Base-by-base conservation (phyloP, 1,140 invertebrate genomes). In the Hermetia illucens region DNA sequence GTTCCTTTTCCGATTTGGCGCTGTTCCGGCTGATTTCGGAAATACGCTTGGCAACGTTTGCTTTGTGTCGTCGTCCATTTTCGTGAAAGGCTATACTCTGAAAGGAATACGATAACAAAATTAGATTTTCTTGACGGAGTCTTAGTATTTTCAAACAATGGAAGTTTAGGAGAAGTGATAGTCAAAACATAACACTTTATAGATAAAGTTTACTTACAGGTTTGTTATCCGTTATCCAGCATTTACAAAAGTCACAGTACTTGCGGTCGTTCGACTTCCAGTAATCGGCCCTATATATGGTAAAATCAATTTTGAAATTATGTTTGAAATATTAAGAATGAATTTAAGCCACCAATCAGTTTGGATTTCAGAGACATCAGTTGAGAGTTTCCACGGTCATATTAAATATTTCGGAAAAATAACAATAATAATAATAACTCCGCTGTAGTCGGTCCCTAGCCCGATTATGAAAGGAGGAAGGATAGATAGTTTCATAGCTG, bases 141-240 rank as follows among this genome's bases (percentile, higher is more conserved):
- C 8, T 25, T 8, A 25, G 8, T 25, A n/a, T 8, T 25, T n/a
- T n/a, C 8, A n/a, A n/a, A n/a, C n/a, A n/a, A n/a, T n/a, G n/a
- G n/a, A n/a, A n/a, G n/a, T 20, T 8, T 9, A 8, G 36, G 16
- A 30, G 17, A 16, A 34, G 17, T 25, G 8, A 35, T 19, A 36
- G 5, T 17, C 15, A 27, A 4, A 33, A n/a, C n/a, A 36, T 9
- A 33, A 31, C 36, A n/a, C 12, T 32, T n/a, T 17, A 18, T 16
- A 35, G 17, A 21, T 32, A 41, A 49, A 15, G 12, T 17, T 31
- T 27, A 63, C 75, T 75, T 71, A 89, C 85, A 30, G 90, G 81
- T 72, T 90, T 93, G 61, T 97, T 98, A 64, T 96, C 92, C 36
- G 89, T 82, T 47, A 95, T 83, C 92, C 93, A 98, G 59, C 91